Conservation (phyloP, 2,888 invertebrate species). For the Hololepta plana region DNA sequence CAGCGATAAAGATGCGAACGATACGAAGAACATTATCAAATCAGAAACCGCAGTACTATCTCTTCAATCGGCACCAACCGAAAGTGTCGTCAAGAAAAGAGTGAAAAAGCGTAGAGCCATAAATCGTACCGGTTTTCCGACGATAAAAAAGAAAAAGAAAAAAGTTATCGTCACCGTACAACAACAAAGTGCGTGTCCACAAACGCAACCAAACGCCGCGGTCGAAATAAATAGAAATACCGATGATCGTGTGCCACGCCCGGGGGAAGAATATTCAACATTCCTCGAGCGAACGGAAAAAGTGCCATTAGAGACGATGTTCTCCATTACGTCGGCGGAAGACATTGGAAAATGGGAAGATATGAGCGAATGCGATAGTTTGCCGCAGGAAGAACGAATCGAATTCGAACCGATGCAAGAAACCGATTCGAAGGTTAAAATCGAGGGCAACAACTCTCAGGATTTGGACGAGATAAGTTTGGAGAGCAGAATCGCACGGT, state of each 20-base stretch:
- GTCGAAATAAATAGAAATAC: conserved; percentile 8
- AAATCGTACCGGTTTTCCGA: conserved; percentile 78
- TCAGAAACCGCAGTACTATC: conserved; percentile 3
- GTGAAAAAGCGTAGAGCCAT: conserved; percentile 53
- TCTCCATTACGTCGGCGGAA: background rate
- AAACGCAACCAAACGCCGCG: conserved; percentile 7
- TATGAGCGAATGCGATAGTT: conserved; percentile 39
- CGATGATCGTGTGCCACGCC: conserved; percentile 51
- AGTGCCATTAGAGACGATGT: conserved; percentile 2
- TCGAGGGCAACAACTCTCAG: too few relatives aligned
- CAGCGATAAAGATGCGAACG: conserved; percentile 4
- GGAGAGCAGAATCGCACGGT: conserved; percentile 14
- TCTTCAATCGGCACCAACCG: too few relatives aligned
- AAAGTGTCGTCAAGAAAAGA: conserved; percentile 23
- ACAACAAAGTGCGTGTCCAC: background rate
- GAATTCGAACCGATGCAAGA: conserved; percentile 34
- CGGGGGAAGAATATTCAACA: conserved; percentile 46
- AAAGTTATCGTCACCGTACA: conserved; percentile 21
- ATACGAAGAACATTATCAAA: conserved; percentile 2
- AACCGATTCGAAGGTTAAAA: conserved; percentile 27
- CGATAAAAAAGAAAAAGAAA: conserved; percentile 65
- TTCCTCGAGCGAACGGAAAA: conserved; percentile 41
- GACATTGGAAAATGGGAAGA: conserved; percentile 33
- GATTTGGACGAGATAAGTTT: conserved; percentile 10
- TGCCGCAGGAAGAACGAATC: conserved; percentile 38